Percentiles rank a stretch among this genome's conserved stretches.
Evolutionary conservation across 2,797 vertebrate genomes (phyloP).

Genomic region (Babyrousa celebensis): DNA sequence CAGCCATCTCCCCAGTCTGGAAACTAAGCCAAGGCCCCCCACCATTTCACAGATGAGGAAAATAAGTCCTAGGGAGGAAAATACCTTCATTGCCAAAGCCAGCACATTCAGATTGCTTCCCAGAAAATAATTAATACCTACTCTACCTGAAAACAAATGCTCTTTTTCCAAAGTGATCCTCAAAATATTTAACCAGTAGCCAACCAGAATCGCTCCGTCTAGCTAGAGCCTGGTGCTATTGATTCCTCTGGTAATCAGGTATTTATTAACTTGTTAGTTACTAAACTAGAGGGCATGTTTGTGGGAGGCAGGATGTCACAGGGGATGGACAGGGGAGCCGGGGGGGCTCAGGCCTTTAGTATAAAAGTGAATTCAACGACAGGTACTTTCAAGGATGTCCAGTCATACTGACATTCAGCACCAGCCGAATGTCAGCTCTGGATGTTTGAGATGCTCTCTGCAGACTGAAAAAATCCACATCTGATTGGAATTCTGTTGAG

Average conservation of each 20-base stretch:
- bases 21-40: background rate
- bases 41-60: constrained; percentile 10
- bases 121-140: background rate
- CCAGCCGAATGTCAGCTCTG: background rate
- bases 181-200: background rate
- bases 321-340: background rate
- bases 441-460: background rate
- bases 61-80: background rate
- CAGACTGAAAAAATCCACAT: background rate
- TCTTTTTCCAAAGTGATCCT: background rate
- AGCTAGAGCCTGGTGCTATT: too few relatives aligned
- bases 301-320: background rate
- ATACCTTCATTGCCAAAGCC: background rate
- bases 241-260: background rate
- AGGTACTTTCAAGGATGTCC: background rate
- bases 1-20: background rate
- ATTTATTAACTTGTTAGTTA: background rate
- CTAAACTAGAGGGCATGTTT: background rate
- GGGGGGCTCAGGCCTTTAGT: too few relatives aligned
- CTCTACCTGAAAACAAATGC: background rate
- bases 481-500: background rate
- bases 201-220: background rate
- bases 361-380: background rate
- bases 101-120: background rate
- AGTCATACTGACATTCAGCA: too few relatives aligned